Percentiles rank a stretch among this genome's conserved stretches.
Evolutionary conservation across 2,888 invertebrate genomes (phyloP).

Genomic region (Mamestra brassicae): DNA sequence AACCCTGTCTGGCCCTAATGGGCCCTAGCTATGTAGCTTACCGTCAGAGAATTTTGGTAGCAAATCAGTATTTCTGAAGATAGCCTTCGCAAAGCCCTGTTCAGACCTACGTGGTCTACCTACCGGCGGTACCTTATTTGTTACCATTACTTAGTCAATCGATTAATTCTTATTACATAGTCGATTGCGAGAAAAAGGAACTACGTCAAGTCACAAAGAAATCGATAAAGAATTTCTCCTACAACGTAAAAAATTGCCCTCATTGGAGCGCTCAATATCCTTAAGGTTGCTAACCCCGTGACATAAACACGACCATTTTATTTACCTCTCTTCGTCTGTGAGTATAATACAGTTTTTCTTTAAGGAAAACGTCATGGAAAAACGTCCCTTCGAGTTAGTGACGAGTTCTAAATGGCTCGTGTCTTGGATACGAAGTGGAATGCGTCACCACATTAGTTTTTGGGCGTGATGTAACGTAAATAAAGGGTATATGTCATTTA

Average conservation of each 20-base stretch:
- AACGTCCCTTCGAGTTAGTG: constrained; percentile 33
- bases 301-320: constrained; percentile 39
- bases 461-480: constrained; percentile 11
- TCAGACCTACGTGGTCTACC: too few species aligned
- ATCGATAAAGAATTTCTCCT: constrained; percentile 6
- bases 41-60: background rate
- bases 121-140: background rate
- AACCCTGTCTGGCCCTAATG: too few species aligned
- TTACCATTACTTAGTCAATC: background rate
- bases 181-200: background rate
- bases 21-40: too few species aligned
- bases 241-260: constrained; percentile 8
- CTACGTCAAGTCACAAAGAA: background rate
- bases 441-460: constrained; percentile 37
- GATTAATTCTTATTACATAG: background rate
- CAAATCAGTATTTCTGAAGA: background rate
- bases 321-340: constrained; percentile 35
- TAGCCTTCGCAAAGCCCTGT: too few species aligned
- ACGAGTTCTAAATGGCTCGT: constrained; percentile 42
- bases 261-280: constrained; percentile 19
- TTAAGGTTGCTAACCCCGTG: constrained; percentile 27
- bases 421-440: constrained; percentile 30
- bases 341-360: constrained; percentile 45
- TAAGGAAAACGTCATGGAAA: constrained; percentile 45
- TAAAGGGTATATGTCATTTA: background rate